Base-by-base conservation (phyloP, 2,888 invertebrate genomes). In the Ctena decussata region DNA sequence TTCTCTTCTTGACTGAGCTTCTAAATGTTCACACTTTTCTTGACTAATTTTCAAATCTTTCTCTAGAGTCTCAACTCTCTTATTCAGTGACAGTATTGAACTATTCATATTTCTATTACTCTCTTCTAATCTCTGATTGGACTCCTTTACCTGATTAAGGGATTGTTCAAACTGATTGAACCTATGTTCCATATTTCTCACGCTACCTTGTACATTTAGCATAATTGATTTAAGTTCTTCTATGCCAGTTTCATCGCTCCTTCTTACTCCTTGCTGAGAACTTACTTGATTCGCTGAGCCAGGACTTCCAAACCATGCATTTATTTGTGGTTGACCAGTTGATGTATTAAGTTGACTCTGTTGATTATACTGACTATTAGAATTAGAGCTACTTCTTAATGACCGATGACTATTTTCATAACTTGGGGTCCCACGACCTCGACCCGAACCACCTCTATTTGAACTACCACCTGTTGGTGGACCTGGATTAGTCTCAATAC, bases 81-180 rank as follows among this genome's bases (percentile, higher is more conserved):
- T 41, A 37, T 0, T 72, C 21, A 72, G 44, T 0, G 5, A n/a
- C 24, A n/a, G 21, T 8, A 72, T 8, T 15, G 21, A 24, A 41
- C 15, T 27, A 44, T n/a, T 72, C 27, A 39, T 41, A 11, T 72
- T 44, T n/a, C 1, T 72, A 6, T 72, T 39, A 41, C 27, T 72
- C 1, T 41, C 39, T 41, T n/a, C n/a, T 37, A 72, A 27, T n/a
- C 41, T 57, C 21, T 27, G 5, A 41, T 44, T 72, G 11, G 11
- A 24, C 27, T 41, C 41, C 8, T 72, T 72, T 21, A 39, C 72
- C 37, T 72, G 37, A 24, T n/a, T 72, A 15, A 72, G 24, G 0
- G 72, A 72, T 15, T n/a, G 3, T 27, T 72, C 72, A 72, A 72
- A 72, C 44, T 72, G 41, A 24, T 21, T 41, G 27, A 72, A 44